phyloP scores from a whole-genome alignment of 2,888 invertebrate species.

The Aphrophora alni region DNA sequence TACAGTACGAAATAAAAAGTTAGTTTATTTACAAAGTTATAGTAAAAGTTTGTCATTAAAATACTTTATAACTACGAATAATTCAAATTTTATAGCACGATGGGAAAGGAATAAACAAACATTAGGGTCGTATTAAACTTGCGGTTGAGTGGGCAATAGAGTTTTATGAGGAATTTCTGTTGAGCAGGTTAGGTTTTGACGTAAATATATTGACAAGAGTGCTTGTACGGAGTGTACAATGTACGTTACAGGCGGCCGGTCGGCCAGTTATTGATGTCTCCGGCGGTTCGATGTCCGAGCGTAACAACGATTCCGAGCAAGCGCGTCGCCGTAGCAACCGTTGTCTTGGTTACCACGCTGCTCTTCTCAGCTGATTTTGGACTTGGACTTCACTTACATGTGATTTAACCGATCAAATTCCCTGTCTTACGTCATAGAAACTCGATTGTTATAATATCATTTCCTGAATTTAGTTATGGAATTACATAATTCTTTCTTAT shows the following conservation, averaged over 20 bases:
- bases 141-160: not conserved
- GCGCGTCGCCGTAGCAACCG: constrained; percentile 33
- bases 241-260: constrained; percentile 12
- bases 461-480: no score
- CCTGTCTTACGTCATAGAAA: not conserved
- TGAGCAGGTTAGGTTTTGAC: not conserved
- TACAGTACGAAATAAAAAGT: not conserved
- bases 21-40: not conserved
- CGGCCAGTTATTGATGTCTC: constrained; percentile 34
- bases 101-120: not conserved
- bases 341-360: constrained; percentile 32
- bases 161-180: not conserved
- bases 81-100: not conserved
- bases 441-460: no score
- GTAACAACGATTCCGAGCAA: not conserved
- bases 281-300: constrained; percentile 34
- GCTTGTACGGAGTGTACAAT: not conserved
- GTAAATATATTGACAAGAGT: not conserved
- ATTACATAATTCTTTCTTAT: no score
- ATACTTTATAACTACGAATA: not conserved
- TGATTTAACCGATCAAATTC: constrained; percentile 15
- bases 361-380: constrained; percentile 38
- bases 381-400: constrained; percentile 36
- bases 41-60: not conserved
- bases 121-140: not conserved